Evolutionary conservation across 2,113 vertebrate genomes (phyloP), one percentile per base, ranked within the genome.

Genomic region (Tetrao urogallus): DNA sequence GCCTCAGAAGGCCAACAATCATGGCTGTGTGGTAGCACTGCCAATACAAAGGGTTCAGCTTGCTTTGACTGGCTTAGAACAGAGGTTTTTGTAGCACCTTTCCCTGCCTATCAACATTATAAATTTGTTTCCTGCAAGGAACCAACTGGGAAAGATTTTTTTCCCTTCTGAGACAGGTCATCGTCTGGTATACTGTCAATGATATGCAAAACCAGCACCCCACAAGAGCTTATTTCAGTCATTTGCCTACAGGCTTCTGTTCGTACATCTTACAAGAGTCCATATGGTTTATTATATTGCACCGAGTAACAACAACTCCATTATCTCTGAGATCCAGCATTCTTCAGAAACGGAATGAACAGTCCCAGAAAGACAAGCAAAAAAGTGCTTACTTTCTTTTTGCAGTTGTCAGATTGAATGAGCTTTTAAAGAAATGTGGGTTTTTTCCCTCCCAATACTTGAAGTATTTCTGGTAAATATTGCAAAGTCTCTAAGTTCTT

Each of bases 61-160:
- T 1, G 8, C 14, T 22, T 42, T 19, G 10, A 47, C 25, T 2
- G 3, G 10, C 13, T 8, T 10, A 6, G 1, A 8, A 13, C 0
- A 0, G 27, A 54, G 43, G 28, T n/a, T 70, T 7, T 45, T 3
- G 24, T 1, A 8, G 61, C 66, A 78, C 57, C 74, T 61, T 48
- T 67, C 48, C 54, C 72, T 40, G n/a, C 8, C 20, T 9, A 16
- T 4, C 36, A 32, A 15, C 36, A 2, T 17, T 16, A 27, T 3
- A 13, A 70, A 34, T 48, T 56, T 47, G 2, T 13, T 65, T 25
- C 40, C 42, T 4, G 10, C 30, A n/a, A 56, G 27, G 45, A 66
- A 77, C 27, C 20, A 25, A 11, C 22, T 10, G n/a, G 48, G 43
- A 82, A 25, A 11, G 0, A 20, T 1, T 30, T 47, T 69, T 5